A percentile compares a stretch with the other conserved stretches of the same genome.
phyloP scores from a whole-genome alignment of 2,888 invertebrate species.

The Drosophila longiperda region DNA sequence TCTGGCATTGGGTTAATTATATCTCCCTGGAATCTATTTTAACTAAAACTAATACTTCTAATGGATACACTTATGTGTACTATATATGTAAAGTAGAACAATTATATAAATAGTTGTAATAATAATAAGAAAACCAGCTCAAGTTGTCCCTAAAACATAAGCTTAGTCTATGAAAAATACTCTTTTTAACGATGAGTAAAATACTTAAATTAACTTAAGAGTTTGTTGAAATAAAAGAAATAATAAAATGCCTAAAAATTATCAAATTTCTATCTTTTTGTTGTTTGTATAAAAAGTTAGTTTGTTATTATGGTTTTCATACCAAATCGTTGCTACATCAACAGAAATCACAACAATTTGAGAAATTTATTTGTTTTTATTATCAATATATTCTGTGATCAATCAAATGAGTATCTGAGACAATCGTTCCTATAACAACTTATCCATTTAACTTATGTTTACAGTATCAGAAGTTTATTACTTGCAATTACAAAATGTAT shows the following conservation, averaged over 20 bases:
- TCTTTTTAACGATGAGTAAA: background rate
- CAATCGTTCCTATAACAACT: background rate
- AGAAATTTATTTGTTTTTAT: background rate
- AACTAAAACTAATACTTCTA: background rate
- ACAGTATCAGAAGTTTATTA: background rate
- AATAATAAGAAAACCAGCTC: background rate
- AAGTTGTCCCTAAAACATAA: no score
- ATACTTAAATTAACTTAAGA: background rate
- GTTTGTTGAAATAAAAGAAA: background rate
- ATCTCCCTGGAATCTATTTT: slow-evolving; percentile 14
- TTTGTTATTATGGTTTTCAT: background rate
- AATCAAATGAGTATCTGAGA: background rate
- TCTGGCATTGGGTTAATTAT: slow-evolving; percentile 21
- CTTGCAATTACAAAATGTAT: background rate
- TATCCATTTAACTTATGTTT: background rate
- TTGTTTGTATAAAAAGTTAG: background rate
- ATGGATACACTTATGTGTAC: background rate
- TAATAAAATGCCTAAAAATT: background rate
- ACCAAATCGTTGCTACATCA: background rate
- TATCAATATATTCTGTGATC: background rate
- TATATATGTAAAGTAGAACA: background rate
- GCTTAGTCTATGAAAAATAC: background rate
- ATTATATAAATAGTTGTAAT: background rate
- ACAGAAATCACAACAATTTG: background rate
- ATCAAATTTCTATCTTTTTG: background rate